phyloP scores from a whole-genome alignment of 2,888 invertebrate genomes.

The Brachyptera putata region DNA sequence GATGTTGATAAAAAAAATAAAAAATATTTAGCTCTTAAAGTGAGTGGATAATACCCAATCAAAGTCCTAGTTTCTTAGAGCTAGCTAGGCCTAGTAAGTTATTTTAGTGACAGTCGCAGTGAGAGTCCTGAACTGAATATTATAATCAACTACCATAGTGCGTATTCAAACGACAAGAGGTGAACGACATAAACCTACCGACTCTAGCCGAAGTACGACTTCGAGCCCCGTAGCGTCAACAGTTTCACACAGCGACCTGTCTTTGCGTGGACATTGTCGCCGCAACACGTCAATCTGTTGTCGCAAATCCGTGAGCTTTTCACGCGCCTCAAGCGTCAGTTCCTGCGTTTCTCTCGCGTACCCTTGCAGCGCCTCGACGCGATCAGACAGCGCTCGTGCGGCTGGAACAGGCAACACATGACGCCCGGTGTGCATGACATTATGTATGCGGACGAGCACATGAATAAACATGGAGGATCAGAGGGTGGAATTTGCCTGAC shows the following conservation, averaged over 20 bases:
- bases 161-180: no score
- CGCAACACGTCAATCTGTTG: slow-evolving; percentile 56
- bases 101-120: no score
- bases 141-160: no score
- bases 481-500: not conserved
- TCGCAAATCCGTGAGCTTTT: slow-evolving; percentile 56
- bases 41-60: no score
- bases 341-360: slow-evolving; percentile 54
- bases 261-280: slow-evolving; percentile 64
- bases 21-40: no score
- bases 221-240: slow-evolving; percentile 67
- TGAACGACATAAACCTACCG: no score
- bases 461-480: slow-evolving; percentile 7
- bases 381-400: slow-evolving; percentile 53
- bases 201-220: slow-evolving; percentile 57
- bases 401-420: slow-evolving; percentile 44
- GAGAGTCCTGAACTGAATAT: no score
- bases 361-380: slow-evolving; percentile 54
- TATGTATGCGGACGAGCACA: no score
- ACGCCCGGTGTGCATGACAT: no score
- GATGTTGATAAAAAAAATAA: no score
- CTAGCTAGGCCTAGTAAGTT: no score
- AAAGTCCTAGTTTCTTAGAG: no score
- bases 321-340: slow-evolving; percentile 52
- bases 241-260: slow-evolving; percentile 71